Evolutionary conservation across 2,888 invertebrate species (phyloP).

Genomic region (Calliphora vomitoria): DNA sequence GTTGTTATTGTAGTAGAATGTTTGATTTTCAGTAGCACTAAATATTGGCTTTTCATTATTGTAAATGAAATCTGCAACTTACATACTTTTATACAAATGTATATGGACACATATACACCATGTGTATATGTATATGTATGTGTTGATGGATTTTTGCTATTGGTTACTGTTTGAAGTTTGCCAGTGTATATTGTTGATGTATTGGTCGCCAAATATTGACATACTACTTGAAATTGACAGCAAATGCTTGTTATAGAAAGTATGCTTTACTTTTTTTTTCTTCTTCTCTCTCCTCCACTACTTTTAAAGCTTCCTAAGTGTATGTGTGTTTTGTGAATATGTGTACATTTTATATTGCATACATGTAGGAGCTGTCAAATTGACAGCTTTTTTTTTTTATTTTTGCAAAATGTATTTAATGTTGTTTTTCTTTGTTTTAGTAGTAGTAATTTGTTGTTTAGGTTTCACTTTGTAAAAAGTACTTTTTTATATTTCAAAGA

Average conservation of each 20-base stretch:
- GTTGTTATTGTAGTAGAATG: constrained; percentile 44
- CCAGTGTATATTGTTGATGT: constrained; percentile 61
- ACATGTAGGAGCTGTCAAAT: constrained; percentile 43
- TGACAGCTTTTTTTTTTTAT: constrained; percentile 53
- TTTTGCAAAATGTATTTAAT: not conserved
- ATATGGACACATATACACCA: constrained; percentile 6
- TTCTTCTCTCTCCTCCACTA: not conserved
- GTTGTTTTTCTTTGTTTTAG: not conserved
- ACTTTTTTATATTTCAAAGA: no score
- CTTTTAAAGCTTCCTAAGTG: not conserved
- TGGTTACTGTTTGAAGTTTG: constrained; percentile 67
- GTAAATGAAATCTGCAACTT: constrained; percentile 74
- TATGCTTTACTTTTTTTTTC: constrained; percentile 63
- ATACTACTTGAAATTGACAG: constrained; percentile 73
- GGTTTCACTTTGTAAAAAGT: no score
- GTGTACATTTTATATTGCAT: constrained; percentile 10
- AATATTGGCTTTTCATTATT: constrained; percentile 76
- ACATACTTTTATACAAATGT: not conserved
- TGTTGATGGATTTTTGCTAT: constrained; percentile 63
- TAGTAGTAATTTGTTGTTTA: not conserved
- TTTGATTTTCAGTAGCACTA: constrained; percentile 74
- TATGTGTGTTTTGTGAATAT: not conserved
- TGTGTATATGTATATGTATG: not conserved
- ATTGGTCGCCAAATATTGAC: constrained; percentile 73
- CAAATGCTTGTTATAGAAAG: constrained; percentile 71